Evolutionary conservation across 1,140 invertebrate species (phyloP), one percentile per base, ranked within the genome.

Genomic region (Mylabris phalerata): DNA sequence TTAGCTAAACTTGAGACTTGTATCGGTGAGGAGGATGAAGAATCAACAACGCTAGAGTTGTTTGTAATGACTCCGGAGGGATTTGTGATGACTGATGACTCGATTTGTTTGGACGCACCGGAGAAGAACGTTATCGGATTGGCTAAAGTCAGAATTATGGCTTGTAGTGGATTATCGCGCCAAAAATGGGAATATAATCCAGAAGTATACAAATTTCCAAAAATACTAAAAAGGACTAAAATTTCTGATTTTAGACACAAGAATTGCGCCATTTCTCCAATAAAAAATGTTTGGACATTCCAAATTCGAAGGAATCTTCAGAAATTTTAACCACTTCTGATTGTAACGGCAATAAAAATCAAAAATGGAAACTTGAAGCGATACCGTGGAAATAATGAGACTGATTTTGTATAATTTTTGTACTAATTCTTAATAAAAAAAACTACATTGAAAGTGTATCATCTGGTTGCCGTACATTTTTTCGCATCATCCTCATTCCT

Each of bases 1-100:
- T 76, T 82, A 3, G 82, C 86, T 0, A 74, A 78, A 7, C 67
- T 87, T 0, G 77, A 80, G 10, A 72, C 77, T 24, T 84, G 83
- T 61, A 50, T 78, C 10, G 62, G 61, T 0, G 73, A 76, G 57
- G 67, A 77, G 19, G 19, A 19, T 19, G 19, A 19, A 19, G 19
- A 19, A 19, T 19, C 19, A 19, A 74, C 79, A 48, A 75, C 84
- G 10, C 80, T 81, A 61, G 88, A 91, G 70, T 83, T 89, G 77
- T 91, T 90, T 70, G 82, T 91, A 3, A 84, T 88, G 67, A 84
- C 81, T 2, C 75, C 80, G 43, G 78, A 80, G 47, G 86, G 86
- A 1, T 77, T 77, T 26, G 71, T 88, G 50, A 86, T 85, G 82
- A 86, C 84, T 0, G 86, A 89, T 64, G 87, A 89, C 65, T 84